Evolutionary conservation across 2,888 invertebrate species (phyloP).

Genomic region (Cephalotes varians): DNA sequence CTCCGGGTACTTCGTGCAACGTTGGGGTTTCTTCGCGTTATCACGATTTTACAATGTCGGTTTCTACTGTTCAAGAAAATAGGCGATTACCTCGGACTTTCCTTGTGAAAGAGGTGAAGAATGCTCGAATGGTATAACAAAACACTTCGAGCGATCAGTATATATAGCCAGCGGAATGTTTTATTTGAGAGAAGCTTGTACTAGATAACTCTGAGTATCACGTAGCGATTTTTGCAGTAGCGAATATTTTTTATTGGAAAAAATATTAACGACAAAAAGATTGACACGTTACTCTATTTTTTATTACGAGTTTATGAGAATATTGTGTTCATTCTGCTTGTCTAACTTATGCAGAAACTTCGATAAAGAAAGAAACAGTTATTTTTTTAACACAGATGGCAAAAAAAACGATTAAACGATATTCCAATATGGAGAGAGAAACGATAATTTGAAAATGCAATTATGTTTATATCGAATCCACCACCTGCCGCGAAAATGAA

Average conservation of each 20-base stretch:
- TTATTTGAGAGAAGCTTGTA: slow-evolving; percentile 6
- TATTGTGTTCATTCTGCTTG: background rate
- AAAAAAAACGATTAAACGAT: slow-evolving; percentile 63
- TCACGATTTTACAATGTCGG: slow-evolving; percentile 49
- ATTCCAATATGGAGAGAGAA: slow-evolving; percentile 48
- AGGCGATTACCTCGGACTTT: slow-evolving; percentile 25
- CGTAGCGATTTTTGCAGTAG: too few species aligned
- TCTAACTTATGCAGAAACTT: slow-evolving; percentile 28
- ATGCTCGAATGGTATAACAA: slow-evolving; percentile 24
- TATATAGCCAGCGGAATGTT: slow-evolving; percentile 8
- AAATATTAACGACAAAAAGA: background rate
- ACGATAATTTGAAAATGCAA: slow-evolving; percentile 78
- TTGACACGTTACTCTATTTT: background rate
- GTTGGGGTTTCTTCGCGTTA: slow-evolving; percentile 38
- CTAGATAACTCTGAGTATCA: slow-evolving; percentile 19
- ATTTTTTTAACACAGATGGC: slow-evolving; percentile 44
- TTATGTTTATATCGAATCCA: slow-evolving; percentile 75
- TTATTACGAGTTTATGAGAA: background rate
- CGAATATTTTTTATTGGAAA: background rate
- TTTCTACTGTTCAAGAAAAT: slow-evolving; percentile 35
- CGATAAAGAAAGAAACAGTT: slow-evolving; percentile 25
- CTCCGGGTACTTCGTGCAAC: slow-evolving; percentile 1
- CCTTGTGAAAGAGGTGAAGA: slow-evolving; percentile 7
- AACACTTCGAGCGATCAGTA: slow-evolving; percentile 21
- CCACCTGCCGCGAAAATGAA: slow-evolving; percentile 71